A percentile compares a stretch with the other conserved stretches of the same genome.
Evolutionary conservation across 2,113 vertebrate species (phyloP).

Genomic region (Cyphomyrus plagiostoma): DNA sequence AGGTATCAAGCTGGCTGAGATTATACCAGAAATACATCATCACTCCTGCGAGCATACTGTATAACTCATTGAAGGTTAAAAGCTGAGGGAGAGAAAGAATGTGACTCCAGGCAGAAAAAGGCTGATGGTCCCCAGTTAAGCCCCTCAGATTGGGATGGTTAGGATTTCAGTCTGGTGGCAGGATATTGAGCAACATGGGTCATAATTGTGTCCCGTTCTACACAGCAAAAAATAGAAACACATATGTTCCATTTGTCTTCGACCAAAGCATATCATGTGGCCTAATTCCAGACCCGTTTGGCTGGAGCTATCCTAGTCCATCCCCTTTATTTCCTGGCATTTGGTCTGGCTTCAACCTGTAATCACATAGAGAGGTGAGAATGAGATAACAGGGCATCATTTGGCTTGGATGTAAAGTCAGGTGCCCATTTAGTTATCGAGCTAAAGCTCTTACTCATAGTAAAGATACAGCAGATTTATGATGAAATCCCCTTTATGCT

Average conservation of each 20-base stretch:
- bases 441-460: slow-evolving; percentile 8
- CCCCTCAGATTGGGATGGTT: slow-evolving; percentile 6
- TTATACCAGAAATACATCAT: neutral
- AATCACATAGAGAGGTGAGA: slow-evolving; percentile 36
- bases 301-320: slow-evolving; percentile 31
- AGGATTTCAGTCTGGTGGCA: slow-evolving; percentile 26
- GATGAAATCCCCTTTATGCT: neutral
- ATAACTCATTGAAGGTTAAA: neutral
- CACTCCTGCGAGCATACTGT: neutral
- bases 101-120: slow-evolving; percentile 1
- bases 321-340: slow-evolving; percentile 38
- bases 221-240: slow-evolving; percentile 44
- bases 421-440: slow-evolving; percentile 19
- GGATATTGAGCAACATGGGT: slow-evolving; percentile 33
- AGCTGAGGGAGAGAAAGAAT: neutral
- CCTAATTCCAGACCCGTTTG: slow-evolving; percentile 30
- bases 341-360: slow-evolving; percentile 51
- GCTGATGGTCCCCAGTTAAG: neutral
- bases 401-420: slow-evolving; percentile 31
- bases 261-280: slow-evolving; percentile 30
- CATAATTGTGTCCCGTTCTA: slow-evolving; percentile 35
- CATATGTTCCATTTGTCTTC: slow-evolving; percentile 42
- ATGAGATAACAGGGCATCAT: slow-evolving; percentile 37
- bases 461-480: neutral
- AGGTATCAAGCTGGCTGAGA: neutral